Conservation (phyloP, 2,797 vertebrate genomes). For the Furcifer pardalis region DNA sequence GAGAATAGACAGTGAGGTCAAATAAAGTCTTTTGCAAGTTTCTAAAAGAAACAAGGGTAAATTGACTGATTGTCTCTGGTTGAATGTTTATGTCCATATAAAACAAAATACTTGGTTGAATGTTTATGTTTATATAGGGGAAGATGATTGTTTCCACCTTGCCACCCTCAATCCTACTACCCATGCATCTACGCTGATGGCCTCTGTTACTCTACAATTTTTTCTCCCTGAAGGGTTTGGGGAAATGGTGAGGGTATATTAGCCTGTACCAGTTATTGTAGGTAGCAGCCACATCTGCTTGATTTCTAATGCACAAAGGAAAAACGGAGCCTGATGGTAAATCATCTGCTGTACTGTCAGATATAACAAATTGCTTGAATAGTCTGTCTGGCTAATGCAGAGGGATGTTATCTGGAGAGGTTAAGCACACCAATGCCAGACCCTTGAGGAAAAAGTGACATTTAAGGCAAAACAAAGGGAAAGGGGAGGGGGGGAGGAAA, state of each 20-base stretch:
- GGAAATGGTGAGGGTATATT: fast-evolving
- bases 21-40: background rate
- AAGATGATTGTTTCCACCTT: background rate
- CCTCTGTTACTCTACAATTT: background rate
- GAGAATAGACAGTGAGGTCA: constrained; percentile 4
- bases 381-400: constrained; percentile 28
- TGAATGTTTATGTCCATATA: background rate
- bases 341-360: constrained; percentile 34
- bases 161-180: background rate
- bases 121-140: background rate
- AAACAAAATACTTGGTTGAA: background rate
- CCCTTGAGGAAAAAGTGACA: constrained; percentile 43
- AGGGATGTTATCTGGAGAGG: constrained; percentile 32
- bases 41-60: background rate
- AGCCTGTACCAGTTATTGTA: background rate
- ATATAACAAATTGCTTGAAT: constrained; percentile 32
- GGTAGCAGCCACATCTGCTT: background rate
- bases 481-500: fast-evolving
- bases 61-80: too few relatives aligned
- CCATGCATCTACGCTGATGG: constrained; percentile 1
- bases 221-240: background rate
- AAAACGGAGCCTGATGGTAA: constrained; percentile 6
- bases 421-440: constrained; percentile 44
- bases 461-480: background rate
- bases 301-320: background rate